These are phyloP conservation scores for Dynastes tityus DNA, from an alignment of 2,888 invertebrate species.

Conservation along the genomic window DNA sequence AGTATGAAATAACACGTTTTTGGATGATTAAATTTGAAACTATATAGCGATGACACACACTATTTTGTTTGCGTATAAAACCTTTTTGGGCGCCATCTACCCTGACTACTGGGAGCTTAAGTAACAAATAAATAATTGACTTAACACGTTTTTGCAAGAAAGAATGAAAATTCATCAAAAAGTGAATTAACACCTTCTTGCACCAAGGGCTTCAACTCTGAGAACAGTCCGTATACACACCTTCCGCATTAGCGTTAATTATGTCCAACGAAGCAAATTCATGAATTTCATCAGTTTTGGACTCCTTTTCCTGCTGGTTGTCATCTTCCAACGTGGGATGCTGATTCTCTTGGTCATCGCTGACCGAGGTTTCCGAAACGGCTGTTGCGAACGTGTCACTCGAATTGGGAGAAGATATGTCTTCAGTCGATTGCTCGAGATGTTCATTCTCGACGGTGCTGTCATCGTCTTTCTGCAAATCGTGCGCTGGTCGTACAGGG, in stretches of 20 bases:
- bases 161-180: too few relatives aligned
- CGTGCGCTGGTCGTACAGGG: neutral
- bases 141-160: too few relatives aligned
- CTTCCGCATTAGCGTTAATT: conserved; percentile 73
- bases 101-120: too few relatives aligned
- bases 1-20: too few relatives aligned
- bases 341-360: conserved; percentile 47
- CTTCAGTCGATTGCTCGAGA: neutral
- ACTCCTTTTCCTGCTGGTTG: neutral
- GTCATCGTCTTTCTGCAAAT: neutral
- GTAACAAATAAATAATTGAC: too few relatives aligned
- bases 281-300: conserved; percentile 55
- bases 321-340: too few relatives aligned
- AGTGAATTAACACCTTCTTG: too few relatives aligned
- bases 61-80: too few relatives aligned
- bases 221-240: neutral
- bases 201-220: too few relatives aligned
- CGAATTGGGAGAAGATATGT: neutral
- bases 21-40: too few relatives aligned
- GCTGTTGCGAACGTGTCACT: conserved; percentile 45
- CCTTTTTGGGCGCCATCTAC: too few relatives aligned
- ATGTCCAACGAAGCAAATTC: conserved; percentile 74
- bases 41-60: too few relatives aligned
- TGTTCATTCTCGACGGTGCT: neutral
- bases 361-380: neutral